phyloP scores from a whole-genome alignment of 2,888 invertebrate genomes.

The Nasonovia ribisnigri region DNA sequence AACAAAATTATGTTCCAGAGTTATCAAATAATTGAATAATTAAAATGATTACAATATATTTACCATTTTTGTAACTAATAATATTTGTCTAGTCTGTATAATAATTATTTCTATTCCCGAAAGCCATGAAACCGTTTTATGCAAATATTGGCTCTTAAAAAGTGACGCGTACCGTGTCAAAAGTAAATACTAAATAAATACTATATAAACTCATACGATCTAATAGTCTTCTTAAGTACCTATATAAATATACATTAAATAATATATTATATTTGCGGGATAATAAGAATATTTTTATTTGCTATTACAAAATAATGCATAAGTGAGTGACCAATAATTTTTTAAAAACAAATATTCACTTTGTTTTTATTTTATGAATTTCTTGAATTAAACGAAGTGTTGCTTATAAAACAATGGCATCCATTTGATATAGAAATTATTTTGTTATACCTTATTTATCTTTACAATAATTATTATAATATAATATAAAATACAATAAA shows the following conservation, averaged over 20 bases:
- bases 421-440: neutral
- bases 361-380: neutral
- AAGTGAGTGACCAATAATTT: neutral
- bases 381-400: neutral
- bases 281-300: neutral
- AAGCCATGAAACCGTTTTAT: neutral
- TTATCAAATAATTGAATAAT: conserved; percentile 23
- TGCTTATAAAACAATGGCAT: neutral
- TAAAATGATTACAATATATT: neutral
- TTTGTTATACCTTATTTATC: neutral
- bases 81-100: neutral
- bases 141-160: neutral
- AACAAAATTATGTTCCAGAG: neutral
- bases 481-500: neutral
- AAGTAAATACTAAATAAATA: neutral
- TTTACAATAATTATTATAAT: neutral
- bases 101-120: neutral
- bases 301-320: neutral
- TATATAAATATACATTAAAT: neutral
- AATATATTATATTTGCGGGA: neutral
- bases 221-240: neutral
- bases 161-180: no score
- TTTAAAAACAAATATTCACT: neutral
- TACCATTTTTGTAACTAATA: neutral
- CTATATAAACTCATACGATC: neutral